phyloP scores from a whole-genome alignment of 2,113 vertebrate species.

The Picathartes gymnocephalus region DNA sequence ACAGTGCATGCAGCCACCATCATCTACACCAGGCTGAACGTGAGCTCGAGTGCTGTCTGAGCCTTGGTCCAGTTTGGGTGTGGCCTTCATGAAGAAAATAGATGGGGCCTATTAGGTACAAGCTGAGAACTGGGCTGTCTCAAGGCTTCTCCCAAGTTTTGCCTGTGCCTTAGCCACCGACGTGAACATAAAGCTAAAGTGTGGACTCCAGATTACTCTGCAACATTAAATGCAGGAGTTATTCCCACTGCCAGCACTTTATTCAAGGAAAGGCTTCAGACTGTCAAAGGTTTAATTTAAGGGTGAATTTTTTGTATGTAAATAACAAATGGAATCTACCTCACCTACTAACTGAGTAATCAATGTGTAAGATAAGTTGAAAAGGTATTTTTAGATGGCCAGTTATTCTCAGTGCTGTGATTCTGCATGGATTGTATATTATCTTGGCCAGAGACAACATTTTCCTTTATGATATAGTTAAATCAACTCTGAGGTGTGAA shows the following conservation, averaged over 20 bases:
- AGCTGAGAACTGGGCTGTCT: neutral
- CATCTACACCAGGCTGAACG: neutral
- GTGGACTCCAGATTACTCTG: neutral
- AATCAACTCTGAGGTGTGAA: slow-evolving; percentile 16
- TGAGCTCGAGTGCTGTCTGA: fast-evolving
- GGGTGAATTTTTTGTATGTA: neutral
- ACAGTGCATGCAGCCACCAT: neutral
- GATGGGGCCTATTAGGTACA: fast-evolving
- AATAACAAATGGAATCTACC: neutral
- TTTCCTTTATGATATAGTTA: neutral
- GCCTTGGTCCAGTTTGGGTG: neutral
- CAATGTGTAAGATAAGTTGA: neutral
- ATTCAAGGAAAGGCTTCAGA: neutral
- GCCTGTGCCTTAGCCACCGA: neutral
- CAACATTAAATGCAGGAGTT: neutral
- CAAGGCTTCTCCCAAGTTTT: neutral
- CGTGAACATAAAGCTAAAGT: neutral
- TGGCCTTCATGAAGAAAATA: neutral
- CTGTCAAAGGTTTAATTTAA: neutral
- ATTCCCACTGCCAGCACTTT: neutral
- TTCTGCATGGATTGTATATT: neutral
- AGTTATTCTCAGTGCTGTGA: neutral
- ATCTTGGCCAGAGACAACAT: neutral
- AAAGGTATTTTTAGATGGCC: neutral
- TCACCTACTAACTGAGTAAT: neutral